Conservation (phyloP, 2,113 vertebrate genomes). For the Illadopsis cleaveri region DNA sequence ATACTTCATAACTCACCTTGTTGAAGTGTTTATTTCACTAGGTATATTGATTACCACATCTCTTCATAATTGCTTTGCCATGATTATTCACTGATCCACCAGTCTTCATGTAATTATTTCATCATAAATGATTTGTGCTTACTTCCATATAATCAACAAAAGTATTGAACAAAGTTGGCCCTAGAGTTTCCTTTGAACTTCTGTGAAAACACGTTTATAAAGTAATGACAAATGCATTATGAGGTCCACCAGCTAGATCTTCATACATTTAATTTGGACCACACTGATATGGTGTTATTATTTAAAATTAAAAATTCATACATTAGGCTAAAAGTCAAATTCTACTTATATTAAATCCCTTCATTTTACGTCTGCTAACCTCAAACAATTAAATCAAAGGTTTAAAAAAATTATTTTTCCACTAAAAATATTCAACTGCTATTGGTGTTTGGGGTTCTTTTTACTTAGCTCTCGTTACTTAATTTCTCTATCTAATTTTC, state of each 20-base stretch:
- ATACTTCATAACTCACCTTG: neutral
- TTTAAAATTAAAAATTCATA: neutral
- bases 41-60: neutral
- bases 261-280: neutral
- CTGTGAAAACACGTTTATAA: neutral
- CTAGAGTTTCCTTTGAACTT: neutral
- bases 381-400: neutral
- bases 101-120: neutral
- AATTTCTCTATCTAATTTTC: neutral
- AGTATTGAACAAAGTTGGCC: neutral
- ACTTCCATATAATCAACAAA: neutral
- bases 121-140: neutral
- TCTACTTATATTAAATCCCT: neutral
- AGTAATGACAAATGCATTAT: neutral
- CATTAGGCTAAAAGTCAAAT: neutral
- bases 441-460: fast-evolving
- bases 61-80: neutral
- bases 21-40: neutral
- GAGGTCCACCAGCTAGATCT: neutral
- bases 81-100: neutral
- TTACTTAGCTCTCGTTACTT: neutral
- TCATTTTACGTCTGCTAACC: neutral
- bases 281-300: neutral
- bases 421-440: neutral
- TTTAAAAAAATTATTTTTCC: neutral